Conservation (phyloP, 2,797 vertebrate species). For the Syngnathus acus region DNA sequence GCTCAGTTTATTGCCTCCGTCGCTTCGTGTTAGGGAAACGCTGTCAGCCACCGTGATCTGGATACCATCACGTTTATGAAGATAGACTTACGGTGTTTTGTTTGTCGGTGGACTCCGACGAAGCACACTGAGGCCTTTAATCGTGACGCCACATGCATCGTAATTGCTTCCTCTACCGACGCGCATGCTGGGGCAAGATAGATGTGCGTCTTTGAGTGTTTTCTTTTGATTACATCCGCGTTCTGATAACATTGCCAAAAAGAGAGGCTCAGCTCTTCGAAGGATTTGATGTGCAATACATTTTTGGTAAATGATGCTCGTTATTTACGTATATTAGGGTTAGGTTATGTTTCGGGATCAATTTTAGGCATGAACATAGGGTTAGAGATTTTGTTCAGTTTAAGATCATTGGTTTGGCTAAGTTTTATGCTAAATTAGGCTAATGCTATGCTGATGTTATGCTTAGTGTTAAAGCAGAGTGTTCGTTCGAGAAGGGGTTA, state of each 20-base stretch:
- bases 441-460: too few relatives aligned
- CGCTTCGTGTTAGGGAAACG: slow-evolving; percentile 10
- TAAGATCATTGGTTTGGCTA: too few relatives aligned
- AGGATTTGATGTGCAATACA: not conserved
- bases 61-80: slow-evolving; percentile 1
- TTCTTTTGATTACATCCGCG: not conserved
- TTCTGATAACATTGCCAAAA: not conserved
- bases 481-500: too few relatives aligned
- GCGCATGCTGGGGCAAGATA: not conserved
- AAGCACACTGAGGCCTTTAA: not conserved
- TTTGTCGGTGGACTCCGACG: not conserved
- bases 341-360: not conserved
- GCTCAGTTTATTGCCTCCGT: slow-evolving; percentile 1
- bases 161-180: not conserved
- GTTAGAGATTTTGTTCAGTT: too few relatives aligned
- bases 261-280: not conserved
- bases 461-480: too few relatives aligned
- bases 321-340: not conserved
- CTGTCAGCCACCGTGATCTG: not conserved
- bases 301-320: not conserved
- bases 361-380: not conserved
- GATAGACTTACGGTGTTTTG: not conserved
- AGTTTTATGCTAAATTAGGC: too few relatives aligned
- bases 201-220: not conserved
- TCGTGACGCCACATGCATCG: not conserved